Base-by-base conservation (phyloP, 2,113 vertebrate genomes). In the Semnornis frantzii region DNA sequence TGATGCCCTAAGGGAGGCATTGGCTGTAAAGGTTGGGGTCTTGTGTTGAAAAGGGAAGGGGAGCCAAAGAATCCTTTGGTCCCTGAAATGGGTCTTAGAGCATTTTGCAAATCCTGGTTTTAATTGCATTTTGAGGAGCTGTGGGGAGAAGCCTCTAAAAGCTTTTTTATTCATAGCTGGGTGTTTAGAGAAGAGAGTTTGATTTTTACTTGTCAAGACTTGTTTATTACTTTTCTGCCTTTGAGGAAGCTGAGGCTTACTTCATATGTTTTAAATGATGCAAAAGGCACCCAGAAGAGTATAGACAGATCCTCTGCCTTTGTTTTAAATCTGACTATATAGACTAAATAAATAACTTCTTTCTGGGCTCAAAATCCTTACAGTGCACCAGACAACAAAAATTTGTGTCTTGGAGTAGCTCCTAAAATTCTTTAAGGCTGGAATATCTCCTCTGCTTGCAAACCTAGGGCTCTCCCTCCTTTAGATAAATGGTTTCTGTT, bases 331-430 rank as follows among this genome's bases (percentile, higher is more conserved):
- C 84, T 72, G 1, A 79, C 48, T 71, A 24, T 90, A 90, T 90
- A 95, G 95, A 90, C 92, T 93, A 96, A 96, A 96, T 96, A 96
- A 96, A 93, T 90, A 88, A 69, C 50, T 95, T 89, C 30, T 90
- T 88, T 91, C 92, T 94, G 93, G 87, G 70, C 90, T 96, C 75
- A 52, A 92, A 87, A 90, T 93, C 83, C 78, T 93, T 90, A 78
- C 74, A 73, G 62, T 82, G 59, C 73, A 88, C 76, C 80, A 95
- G 95, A 86, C 93, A 91, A 91, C 90, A 78, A 91, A 93, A 95
- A 90, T 65, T 65, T 94, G 76, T 1, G 59, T 93, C 83, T 97
- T 97, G 90, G 94, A 96, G 92, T 78, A 95, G 82, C 92, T 95
- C 95, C 87, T 92, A 91, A 87, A 92, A 95, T 95, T 94, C 93